A percentile compares a stretch with the other conserved stretches of the same genome.
These are phyloP conservation scores for Drosophila ezoana DNA, from an alignment of 2,888 invertebrate species.

Conservation along the genomic window DNA sequence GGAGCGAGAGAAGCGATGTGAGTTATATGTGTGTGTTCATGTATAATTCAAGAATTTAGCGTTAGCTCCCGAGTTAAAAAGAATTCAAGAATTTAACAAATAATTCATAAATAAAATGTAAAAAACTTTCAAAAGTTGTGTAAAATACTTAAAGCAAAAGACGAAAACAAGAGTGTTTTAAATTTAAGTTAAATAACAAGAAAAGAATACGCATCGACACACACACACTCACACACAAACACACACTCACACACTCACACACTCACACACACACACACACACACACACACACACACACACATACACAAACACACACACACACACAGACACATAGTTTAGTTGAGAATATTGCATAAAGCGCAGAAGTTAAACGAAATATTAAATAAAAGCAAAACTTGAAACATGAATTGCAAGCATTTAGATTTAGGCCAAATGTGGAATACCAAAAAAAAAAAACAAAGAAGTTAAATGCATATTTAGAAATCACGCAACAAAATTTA, in stretches of 20 bases:
- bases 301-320: conserved; percentile 18
- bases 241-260: conserved; percentile 22
- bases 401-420: conserved; percentile 53
- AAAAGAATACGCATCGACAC: conserved; percentile 16
- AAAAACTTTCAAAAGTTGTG: conserved; percentile 57
- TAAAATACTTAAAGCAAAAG: conserved; percentile 59
- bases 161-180: conserved; percentile 38
- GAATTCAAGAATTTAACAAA: conserved; percentile 72
- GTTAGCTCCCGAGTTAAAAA: conserved; percentile 68
- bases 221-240: conserved; percentile 22
- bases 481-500: conserved; percentile 45
- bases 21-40: conserved; percentile 39
- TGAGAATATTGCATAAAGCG: conserved; percentile 27
- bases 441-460: conserved; percentile 15
- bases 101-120: conserved; percentile 16
- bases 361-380: conserved; percentile 20
- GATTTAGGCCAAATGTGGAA: conserved; percentile 53
- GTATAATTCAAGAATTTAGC: conserved; percentile 61
- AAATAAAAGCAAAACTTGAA: conserved; percentile 29
- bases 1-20: not conserved
- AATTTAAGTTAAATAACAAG: conserved; percentile 42
- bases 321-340: conserved; percentile 37
- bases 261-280: conserved; percentile 21
- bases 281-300: conserved; percentile 24
- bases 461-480: conserved; percentile 51